Conservation (phyloP, 64 coral and sea anemone species). For the Astreopora myriophthalma region DNA sequence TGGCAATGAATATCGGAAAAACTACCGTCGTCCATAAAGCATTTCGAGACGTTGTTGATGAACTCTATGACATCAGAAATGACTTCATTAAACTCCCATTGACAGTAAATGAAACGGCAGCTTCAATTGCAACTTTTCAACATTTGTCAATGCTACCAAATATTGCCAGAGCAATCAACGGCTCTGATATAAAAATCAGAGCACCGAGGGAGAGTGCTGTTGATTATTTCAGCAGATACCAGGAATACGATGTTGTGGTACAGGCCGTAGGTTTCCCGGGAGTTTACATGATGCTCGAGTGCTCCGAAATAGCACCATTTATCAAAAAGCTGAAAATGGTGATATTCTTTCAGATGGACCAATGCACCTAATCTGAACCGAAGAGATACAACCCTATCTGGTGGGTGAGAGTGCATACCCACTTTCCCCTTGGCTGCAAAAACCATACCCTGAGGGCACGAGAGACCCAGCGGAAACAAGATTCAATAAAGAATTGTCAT, state of each 20-base stretch:
- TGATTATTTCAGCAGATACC: slow-evolving; percentile 69
- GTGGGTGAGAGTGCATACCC: slow-evolving; percentile 71
- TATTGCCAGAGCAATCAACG: slow-evolving; percentile 67
- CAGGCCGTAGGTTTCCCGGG: slow-evolving; percentile 33
- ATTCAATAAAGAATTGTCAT: slow-evolving; percentile 69
- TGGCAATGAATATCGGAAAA: slow-evolving; percentile 15
- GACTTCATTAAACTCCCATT: slow-evolving; percentile 74
- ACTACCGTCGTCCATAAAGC: slow-evolving; percentile 5
- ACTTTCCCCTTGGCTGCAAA: slow-evolving; percentile 60
- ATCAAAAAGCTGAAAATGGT: slow-evolving; percentile 47
- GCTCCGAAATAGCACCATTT: slow-evolving; percentile 55
- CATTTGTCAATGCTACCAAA: slow-evolving; percentile 59
- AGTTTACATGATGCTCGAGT: slow-evolving; percentile 69
- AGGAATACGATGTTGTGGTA: slow-evolving; percentile 40
- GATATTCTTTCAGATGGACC: slow-evolving; percentile 47
- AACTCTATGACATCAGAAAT: slow-evolving; percentile 65
- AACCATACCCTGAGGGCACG: slow-evolving; percentile 70
- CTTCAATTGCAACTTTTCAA: slow-evolving; percentile 72
- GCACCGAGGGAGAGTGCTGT: slow-evolving; percentile 57
- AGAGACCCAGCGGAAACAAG: slow-evolving; percentile 53
- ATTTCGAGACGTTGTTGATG: slow-evolving; percentile 61
- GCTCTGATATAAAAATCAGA: slow-evolving; percentile 63
- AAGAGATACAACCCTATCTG: slow-evolving; percentile 55
- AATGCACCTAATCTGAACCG: neutral
- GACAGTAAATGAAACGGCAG: slow-evolving; percentile 63